Conservation (phyloP, 2,888 invertebrate species). For the Osmoderma eremita region DNA sequence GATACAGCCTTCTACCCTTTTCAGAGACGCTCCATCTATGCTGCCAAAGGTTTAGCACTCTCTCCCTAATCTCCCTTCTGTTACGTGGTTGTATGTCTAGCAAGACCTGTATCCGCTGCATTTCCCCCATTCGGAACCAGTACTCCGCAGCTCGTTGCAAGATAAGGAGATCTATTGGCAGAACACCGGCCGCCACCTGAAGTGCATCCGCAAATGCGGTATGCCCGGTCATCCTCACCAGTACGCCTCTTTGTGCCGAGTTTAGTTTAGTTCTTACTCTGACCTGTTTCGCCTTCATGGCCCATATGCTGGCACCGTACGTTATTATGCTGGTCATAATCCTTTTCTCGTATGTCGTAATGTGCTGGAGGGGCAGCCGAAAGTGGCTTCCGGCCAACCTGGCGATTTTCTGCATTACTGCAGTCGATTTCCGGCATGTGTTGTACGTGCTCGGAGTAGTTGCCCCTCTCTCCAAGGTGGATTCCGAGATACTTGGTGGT, state of each 20-base stretch:
- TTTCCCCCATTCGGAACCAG: neutral
- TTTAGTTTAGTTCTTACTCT: neutral
- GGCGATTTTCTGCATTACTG: constrained; percentile 18
- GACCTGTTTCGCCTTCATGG: neutral
- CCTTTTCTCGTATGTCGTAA: neutral
- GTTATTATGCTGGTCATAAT: neutral
- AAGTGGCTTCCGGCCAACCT: neutral
- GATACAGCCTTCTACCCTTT: neutral
- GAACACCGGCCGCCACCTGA: neutral
- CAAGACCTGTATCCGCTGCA: neutral
- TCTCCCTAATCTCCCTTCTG: no score
- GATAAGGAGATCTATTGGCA: constrained; percentile 19
- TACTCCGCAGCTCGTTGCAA: neutral
- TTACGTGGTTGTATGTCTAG: neutral
- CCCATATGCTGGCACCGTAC: constrained; percentile 32
- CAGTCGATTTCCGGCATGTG: neutral
- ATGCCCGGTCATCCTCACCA: constrained; percentile 8
- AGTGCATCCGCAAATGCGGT: constrained; percentile 27
- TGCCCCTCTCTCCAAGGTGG: neutral
- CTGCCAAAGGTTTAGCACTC: constrained; percentile 3
- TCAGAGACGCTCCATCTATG: neutral
- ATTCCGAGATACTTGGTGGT: constrained; percentile 15
- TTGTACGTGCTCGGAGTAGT: neutral
- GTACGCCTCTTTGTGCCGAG: neutral
- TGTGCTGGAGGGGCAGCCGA: neutral